Conservation (phyloP, 1,140 invertebrate genomes). For the Musca vetustissima region DNA sequence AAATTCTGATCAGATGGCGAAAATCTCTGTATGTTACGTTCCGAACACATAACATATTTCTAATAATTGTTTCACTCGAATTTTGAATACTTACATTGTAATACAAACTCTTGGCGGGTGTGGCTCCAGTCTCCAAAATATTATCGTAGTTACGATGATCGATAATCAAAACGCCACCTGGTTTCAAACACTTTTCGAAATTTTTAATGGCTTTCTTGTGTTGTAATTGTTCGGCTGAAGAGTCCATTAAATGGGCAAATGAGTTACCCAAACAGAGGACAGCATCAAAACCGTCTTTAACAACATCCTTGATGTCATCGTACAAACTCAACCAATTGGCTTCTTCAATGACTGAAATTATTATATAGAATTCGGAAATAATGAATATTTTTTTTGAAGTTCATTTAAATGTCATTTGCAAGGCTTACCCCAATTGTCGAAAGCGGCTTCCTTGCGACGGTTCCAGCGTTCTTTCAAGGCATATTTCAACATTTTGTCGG, state of each 20-base stretch:
- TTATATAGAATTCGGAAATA: not conserved
- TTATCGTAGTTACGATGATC: slow-evolving; percentile 88
- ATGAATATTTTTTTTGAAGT: not conserved
- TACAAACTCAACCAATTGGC: slow-evolving; percentile 77
- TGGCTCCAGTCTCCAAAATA: slow-evolving; percentile 71
- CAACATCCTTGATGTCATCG: slow-evolving; percentile 66
- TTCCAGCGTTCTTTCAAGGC: slow-evolving; percentile 83
- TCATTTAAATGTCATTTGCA: not conserved
- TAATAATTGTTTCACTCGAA: no score
- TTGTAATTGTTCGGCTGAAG: slow-evolving; percentile 73
- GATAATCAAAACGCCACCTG: slow-evolving; percentile 80
- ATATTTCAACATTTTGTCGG: slow-evolving; percentile 89
- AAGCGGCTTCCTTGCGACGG: slow-evolving; percentile 73
- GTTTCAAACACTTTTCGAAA: slow-evolving; percentile 79
- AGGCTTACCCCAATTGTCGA: slow-evolving; percentile 81
- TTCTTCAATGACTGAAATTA: slow-evolving; percentile 72
- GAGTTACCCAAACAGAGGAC: slow-evolving; percentile 88
- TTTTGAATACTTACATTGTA: slow-evolving; percentile 76
- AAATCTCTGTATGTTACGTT: no score
- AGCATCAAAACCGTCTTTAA: slow-evolving; percentile 71
- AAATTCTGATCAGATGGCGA: no score
- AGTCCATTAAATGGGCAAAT: slow-evolving; percentile 83
- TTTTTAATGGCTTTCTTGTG: slow-evolving; percentile 76
- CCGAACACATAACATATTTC: no score
- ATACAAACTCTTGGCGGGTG: slow-evolving; percentile 80